phyloP scores from a whole-genome alignment of 2,888 invertebrate species.

The Altica lythri region DNA sequence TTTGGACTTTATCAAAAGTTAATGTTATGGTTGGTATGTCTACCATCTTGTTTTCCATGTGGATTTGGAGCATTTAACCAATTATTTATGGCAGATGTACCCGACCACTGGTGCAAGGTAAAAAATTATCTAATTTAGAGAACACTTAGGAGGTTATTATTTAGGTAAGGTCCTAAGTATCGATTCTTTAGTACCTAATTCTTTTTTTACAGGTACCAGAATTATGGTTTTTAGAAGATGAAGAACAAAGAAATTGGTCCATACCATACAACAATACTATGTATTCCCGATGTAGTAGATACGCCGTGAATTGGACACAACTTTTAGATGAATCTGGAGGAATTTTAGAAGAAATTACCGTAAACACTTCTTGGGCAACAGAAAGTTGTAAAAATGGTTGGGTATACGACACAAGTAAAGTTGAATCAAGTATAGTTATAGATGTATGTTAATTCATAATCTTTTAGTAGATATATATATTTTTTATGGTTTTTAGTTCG shows the following conservation, averaged over 20 bases:
- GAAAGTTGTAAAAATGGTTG: conserved; percentile 77
- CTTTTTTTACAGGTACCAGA: conserved; percentile 74
- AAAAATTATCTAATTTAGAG: too few relatives aligned
- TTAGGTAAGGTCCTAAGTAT: too few relatives aligned
- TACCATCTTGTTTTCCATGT: conserved; percentile 88
- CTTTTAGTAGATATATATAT: background rate
- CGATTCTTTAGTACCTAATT: too few relatives aligned
- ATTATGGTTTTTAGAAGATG: conserved; percentile 62
- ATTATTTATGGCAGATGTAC: conserved; percentile 87
- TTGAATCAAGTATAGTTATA: conserved; percentile 80
- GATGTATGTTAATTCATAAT: conserved; percentile 67
- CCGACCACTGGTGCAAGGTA: conserved; percentile 83
- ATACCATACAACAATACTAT: conserved; percentile 65
- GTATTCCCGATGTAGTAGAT: conserved; percentile 71
- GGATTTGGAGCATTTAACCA: conserved; percentile 93
- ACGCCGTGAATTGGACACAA: conserved; percentile 73
- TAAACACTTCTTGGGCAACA: conserved; percentile 66
- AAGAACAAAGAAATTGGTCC: conserved; percentile 66
- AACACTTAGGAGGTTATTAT: too few relatives aligned
- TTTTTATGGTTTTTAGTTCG: conserved; percentile 67
- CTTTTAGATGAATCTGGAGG: conserved; percentile 54
- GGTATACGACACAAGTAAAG: conserved; percentile 73
- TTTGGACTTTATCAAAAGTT: conserved; percentile 88
- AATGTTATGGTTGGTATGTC: conserved; percentile 81
- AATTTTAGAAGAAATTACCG: conserved; percentile 44